These are phyloP conservation scores for Myotis pilosus DNA, from an alignment of 2,797 vertebrate genomes.

Conservation along the genomic window DNA sequence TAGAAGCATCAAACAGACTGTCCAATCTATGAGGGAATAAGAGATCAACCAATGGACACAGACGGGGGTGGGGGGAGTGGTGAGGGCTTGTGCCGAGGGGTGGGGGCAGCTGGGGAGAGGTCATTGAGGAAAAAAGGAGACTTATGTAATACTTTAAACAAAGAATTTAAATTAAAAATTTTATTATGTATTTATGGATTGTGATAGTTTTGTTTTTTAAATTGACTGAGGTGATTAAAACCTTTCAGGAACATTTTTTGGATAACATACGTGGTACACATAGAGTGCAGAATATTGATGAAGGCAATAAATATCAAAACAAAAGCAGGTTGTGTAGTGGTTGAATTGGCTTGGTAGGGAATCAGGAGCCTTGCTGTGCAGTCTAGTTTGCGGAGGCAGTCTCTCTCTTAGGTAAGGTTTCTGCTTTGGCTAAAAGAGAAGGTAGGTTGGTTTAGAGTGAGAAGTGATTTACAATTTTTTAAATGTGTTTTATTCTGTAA, in stretches of 20 bases:
- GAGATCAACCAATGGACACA: no score
- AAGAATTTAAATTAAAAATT: no score
- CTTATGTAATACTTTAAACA: no score
- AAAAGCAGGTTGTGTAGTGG: not conserved
- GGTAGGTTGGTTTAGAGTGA: not conserved
- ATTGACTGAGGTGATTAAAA: not conserved
- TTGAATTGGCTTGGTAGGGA: not conserved
- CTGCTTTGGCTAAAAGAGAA: not conserved
- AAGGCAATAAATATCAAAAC: not conserved
- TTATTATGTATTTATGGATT: not conserved
- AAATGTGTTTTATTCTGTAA: not conserved
- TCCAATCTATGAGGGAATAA: no score
- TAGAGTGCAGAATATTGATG: not conserved
- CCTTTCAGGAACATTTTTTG: not conserved
- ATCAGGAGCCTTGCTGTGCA: not conserved
- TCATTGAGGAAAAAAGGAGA: no score
- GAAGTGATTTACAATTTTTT: conserved; percentile 3
- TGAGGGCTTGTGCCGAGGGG: no score
- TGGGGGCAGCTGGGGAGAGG: no score
- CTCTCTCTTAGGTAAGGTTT: not conserved
- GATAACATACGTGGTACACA: not conserved
- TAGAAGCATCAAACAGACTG: no score
- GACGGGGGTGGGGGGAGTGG: no score
- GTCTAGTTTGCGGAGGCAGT: not conserved
- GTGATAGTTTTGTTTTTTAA: not conserved